Evolutionary conservation across 2,797 vertebrate genomes (phyloP).

Genomic region (Coluber constrictor): DNA sequence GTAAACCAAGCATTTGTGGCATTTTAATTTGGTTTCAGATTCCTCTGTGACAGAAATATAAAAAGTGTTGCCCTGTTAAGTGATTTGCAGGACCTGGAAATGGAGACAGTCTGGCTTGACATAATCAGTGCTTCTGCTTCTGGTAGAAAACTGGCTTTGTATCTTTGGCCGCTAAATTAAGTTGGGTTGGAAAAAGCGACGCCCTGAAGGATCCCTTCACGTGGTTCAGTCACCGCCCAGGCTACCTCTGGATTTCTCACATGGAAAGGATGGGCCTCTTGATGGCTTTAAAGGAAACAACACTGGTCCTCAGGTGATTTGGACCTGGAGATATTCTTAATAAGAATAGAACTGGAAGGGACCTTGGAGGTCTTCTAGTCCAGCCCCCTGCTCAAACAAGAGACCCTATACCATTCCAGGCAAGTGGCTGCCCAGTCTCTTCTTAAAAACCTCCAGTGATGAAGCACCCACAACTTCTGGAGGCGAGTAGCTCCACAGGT

Average conservation of each 20-base stretch:
- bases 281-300: background rate
- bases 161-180: background rate
- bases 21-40: slow-evolving; percentile 1
- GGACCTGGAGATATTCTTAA: background rate
- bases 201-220: background rate
- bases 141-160: background rate
- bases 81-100: background rate
- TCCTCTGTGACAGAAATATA: slow-evolving; percentile 12
- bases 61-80: background rate
- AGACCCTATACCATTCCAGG: background rate
- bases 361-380: background rate
- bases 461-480: background rate
- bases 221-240: background rate
- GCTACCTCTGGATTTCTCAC: background rate
- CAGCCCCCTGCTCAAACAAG: background rate
- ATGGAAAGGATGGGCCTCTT: background rate
- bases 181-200: background rate
- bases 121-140: background rate
- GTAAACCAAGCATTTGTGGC: background rate
- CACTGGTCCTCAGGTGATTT: background rate
- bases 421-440: background rate
- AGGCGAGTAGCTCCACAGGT: background rate
- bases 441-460: background rate
- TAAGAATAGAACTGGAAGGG: background rate
- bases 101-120: slow-evolving; percentile 16